phyloP scores from a whole-genome alignment of 2,113 vertebrate species.

The Origma solitaria region DNA sequence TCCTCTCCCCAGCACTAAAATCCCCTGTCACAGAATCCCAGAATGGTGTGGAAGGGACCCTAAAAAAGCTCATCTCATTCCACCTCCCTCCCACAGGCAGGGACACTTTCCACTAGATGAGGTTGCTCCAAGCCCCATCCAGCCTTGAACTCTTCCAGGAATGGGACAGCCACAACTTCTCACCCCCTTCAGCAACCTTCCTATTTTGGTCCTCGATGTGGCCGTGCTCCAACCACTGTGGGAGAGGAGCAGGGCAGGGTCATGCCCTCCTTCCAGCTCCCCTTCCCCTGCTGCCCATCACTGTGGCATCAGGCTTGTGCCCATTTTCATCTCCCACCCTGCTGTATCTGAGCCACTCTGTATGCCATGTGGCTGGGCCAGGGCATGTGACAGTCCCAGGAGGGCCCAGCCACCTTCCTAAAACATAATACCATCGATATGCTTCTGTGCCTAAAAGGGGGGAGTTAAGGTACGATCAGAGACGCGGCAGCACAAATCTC shows the following conservation, averaged over 20 bases:
- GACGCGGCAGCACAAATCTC: background rate
- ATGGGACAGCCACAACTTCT: background rate
- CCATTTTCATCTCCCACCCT: background rate
- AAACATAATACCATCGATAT: rapidly evolving
- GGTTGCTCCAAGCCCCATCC: background rate
- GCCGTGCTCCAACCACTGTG: rapidly evolving
- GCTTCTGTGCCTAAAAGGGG: background rate
- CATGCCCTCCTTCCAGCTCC: background rate
- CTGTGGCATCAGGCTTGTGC: background rate
- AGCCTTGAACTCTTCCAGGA: background rate
- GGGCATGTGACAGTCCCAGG: background rate
- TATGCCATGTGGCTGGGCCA: rapidly evolving
- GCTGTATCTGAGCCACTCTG: rapidly evolving
- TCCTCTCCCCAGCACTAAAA: background rate
- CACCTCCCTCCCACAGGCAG: background rate
- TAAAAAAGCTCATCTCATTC: background rate
- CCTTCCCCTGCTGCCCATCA: background rate
- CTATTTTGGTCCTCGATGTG: background rate
- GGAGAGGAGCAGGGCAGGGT: background rate
- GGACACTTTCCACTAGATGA: background rate
- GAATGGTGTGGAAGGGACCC: background rate
- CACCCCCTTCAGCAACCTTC: background rate
- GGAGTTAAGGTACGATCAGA: background rate
- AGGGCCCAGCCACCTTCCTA: rapidly evolving
- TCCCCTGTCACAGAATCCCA: background rate